Evolutionary conservation across 1,140 invertebrate genomes (phyloP).

Genomic region (Arctopsyche grandis): DNA sequence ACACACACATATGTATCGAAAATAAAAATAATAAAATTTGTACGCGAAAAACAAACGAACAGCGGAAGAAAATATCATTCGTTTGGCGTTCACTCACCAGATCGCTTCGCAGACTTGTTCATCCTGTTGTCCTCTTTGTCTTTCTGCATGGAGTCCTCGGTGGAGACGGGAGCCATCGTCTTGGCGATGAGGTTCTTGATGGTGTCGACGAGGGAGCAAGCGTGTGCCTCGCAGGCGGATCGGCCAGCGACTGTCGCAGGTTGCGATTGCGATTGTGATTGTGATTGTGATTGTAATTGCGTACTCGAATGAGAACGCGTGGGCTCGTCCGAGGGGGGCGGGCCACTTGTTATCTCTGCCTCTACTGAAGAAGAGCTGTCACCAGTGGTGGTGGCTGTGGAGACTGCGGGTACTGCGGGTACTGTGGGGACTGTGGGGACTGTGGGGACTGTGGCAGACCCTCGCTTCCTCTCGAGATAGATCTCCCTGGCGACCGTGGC

Average conservation of each 20-base stretch:
- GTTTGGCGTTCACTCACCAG: conserved; percentile 47
- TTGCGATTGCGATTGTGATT: conserved; percentile 26
- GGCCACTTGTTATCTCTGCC: too few species aligned
- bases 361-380: too few species aligned
- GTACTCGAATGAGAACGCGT: too few species aligned
- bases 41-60: too few species aligned
- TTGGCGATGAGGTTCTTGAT: conserved; percentile 26
- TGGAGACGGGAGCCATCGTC: conserved; percentile 53
- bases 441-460: conserved; percentile 11
- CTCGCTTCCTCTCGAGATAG: conserved; percentile 10
- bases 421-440: too few species aligned
- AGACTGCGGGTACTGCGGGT: too few species aligned
- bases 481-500: conserved; percentile 36
- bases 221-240: neutral
- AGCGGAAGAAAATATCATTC: too few species aligned
- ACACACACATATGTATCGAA: too few species aligned
- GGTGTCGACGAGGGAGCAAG: conserved; percentile 2
- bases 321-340: too few species aligned
- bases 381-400: too few species aligned
- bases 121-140: conserved; percentile 59
- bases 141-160: conserved; percentile 64
- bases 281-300: too few species aligned
- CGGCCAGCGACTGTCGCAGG: conserved; percentile 7
- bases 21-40: too few species aligned
- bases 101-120: conserved; percentile 38